Evolutionary conservation across 2,797 vertebrate genomes (phyloP), one percentile per base, ranked within the genome.

Genomic region (Gallinago nigripennis): DNA sequence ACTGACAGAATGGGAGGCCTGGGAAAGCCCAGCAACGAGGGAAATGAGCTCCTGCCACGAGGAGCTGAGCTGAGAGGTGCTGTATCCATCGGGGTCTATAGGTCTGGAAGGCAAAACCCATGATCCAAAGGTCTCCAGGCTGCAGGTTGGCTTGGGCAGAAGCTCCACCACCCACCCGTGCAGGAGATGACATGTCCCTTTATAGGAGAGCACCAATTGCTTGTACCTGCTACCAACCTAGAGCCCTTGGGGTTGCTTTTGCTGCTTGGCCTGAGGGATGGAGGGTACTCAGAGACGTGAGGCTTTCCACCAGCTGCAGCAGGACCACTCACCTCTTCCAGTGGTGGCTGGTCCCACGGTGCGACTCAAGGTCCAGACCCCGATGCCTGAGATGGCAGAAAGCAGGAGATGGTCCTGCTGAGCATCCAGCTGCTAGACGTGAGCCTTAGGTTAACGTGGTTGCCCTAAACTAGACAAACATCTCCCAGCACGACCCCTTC

Each of bases 61-160:
- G 30, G 31, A 75, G 31, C 71, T 4, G 30, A 75, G 31, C 71
- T 4, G 39, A 72, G 54, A 33, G 31, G 51, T 71, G 58, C 37
- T n/a, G 10, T 5, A n/a, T 46, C 39, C 54, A 16, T 24, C 0
- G 0, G 25, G 15, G 1, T 82, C 30, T 33, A 8, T 1, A 0
- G 1, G 0, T 13, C 69, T 24, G 6, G 51, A 41, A 77, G 23
- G 28, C 15, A 20, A 63, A 78, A 57, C 6, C 33, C 23, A 33
- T 18, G 56, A 45, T 21, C 18, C 13, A 18, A 54, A 73, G 35
- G 45, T 58, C 31, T 21, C 3, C 4, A 30, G 45, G 7, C 13
- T 3, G 24, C 5, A 16, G 63, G 18, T 15, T 23, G 13, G 33
- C 5, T n/a, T 1, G 30, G 25, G 16, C 18, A 16, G 57, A 8